Evolutionary conservation across 2,113 vertebrate species (phyloP), one percentile per base, ranked within the genome.

Genomic region (Tinamus guttatus): DNA sequence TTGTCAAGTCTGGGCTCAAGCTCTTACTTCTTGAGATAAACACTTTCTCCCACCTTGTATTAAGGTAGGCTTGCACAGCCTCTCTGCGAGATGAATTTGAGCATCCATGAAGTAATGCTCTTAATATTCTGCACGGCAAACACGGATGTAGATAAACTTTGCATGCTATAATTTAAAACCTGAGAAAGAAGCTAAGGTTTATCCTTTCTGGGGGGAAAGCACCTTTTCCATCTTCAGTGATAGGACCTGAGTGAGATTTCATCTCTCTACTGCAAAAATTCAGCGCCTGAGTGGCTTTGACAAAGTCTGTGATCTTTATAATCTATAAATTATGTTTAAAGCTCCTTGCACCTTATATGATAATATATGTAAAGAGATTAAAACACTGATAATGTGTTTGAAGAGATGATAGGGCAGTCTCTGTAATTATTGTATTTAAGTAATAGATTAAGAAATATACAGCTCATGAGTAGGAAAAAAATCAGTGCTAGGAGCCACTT

Each of bases 111-210:
- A 92, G 49, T 38, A 41, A 73, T n/a, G 6, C 19, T 68, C 21
- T 89, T 89, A 70, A 63, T 75, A 91, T 86, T 96, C 84, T 84
- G 64, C 30, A 17, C 77, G 18, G 56, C 73, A 89, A 75, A 81
- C 38, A 41, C 32, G 32, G 47, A 13, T 78, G 49, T 0, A 82
- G 88, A 82, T 87, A 92, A 92, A 88, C 34, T 82, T 92, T 73
- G 38, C n/a, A 30, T 71, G 47, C 52, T 27, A 7, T 80, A 74
- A 80, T 83, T 49, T 85, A 62, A 92, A 92, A 90, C 73, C 76
- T 83, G 60, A n/a, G 45, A 58, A 88, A 74, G 36, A 77, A 78
- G 30, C 18, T 74, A 25, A 54, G 62, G 32, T 84, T 95, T 77
- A 47, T 69, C 62, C 5, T 28, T 85, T 88, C 56, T 21, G 43